Evolutionary conservation across 2,797 vertebrate species (phyloP), one percentile per base, ranked within the genome.

Genomic region (Melanotaenia parkinsoni): DNA sequence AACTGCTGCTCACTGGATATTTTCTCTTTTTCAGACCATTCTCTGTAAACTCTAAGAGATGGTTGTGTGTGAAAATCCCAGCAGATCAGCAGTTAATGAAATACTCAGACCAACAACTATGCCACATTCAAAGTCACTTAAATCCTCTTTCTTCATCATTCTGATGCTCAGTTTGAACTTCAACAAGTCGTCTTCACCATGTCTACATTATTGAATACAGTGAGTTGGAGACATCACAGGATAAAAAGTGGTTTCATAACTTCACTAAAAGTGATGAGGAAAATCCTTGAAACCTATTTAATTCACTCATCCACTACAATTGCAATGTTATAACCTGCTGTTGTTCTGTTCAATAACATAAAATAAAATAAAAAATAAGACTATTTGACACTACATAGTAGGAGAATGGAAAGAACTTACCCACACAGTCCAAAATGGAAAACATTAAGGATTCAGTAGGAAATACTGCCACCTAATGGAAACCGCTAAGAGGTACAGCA

Each of bases 401-500:
- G n/a, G 24, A 1, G 47, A 43, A 13, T 16, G 13, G 13, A 24
- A 45, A 30, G 24, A 3, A 62, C 16, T 26, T 12, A 64, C 45
- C 14, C 59, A n/a, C 53, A 57, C 30, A n/a, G 26, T 37, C 28
- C 58, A 14, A n/a, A 33, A 68, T 13, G 2, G 3, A 8, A 8
- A n/a, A 37, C 13, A 28, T 0, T 0, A 4, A 1, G 10, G 24
- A 78, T 83, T 68, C 16, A 58, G 8, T 47, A 75, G 82, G 63
- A 84, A 90, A 87, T 70, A 82, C 70, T 89, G 85, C 84, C 88
- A 80, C 75, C 92, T 84, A 3, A 59, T 85, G 94, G 82, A 10
- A 4, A 32, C 11, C 32, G 16, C 16, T 0, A 1, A 2, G 0
- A 0, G 77, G 37, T 79, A 61, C 86, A 83, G 45, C 8, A 30